These are phyloP conservation scores for Sciurus carolinensis DNA, from an alignment of 2,797 vertebrate species.

Conservation along the genomic window DNA sequence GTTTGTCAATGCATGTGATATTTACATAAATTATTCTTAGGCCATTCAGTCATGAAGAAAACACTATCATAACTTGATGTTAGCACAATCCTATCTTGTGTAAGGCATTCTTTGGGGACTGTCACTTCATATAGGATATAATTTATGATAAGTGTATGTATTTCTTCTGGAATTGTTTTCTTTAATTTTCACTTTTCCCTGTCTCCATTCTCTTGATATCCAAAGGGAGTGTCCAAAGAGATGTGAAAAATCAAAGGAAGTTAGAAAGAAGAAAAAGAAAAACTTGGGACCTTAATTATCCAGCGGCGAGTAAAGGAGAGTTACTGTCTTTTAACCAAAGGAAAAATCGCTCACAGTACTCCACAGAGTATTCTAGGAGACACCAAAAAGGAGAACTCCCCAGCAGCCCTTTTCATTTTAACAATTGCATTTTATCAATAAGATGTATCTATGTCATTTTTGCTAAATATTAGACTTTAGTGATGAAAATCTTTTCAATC, in stretches of 20 bases:
- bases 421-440: conserved; percentile 27
- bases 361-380: conserved; percentile 7
- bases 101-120: background rate
- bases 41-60: background rate
- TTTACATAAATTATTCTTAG: conserved; percentile 34
- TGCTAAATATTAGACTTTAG: conserved; percentile 4
- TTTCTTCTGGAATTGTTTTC: conserved; percentile 12
- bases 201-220: conserved; percentile 21
- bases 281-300: background rate
- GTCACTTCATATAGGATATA: background rate
- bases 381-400: conserved; percentile 17
- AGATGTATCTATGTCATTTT: conserved; percentile 51
- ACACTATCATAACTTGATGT: background rate
- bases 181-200: conserved; percentile 8
- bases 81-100: background rate
- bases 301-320: conserved; percentile 13
- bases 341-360: background rate
- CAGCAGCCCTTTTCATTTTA: background rate
- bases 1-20: background rate
- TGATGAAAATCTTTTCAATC: conserved; percentile 48
- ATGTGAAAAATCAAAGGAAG: background rate
- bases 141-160: background rate
- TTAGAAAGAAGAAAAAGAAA: conserved; percentile 40
- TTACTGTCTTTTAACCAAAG: conserved; percentile 20
- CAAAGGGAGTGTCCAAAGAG: background rate